Base-by-base conservation (phyloP, 2,888 invertebrate species). In the Nymphalis c-album region DNA sequence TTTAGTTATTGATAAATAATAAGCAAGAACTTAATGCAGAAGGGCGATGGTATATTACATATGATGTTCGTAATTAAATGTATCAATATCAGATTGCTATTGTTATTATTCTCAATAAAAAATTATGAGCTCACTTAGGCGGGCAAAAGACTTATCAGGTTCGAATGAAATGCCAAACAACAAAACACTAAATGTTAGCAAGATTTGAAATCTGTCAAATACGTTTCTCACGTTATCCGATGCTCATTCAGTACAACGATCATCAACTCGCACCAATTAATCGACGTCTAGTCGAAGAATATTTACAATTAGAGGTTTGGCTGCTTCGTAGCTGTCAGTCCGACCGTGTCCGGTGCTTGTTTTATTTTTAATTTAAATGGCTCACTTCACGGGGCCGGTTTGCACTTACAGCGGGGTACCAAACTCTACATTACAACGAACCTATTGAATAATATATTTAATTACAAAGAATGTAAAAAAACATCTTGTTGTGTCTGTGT, bases 401-500 rank as follows among this genome's bases (percentile, higher is more conserved):
- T 22, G 51, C 51, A 51, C 51, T 51, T 22, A 20, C 22, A 10
- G 16, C 13, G 18, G 47, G 16, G 22, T 10, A 51, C 53, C 53
- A 31, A 55, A 55, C 53, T 53, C 53, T 55, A 17, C 53, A 31
- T 55, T 31, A n/a, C 31, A 31, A 40, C 22, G 10, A 26, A 17
- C 7, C 26, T 22, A 51, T 22, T 8, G 1, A 51, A 51, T 40
- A 2, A 40, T 31, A 55, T 55, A 55, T 55, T 55, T n/a, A 55
- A 55, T 55, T 55, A 55, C 53, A 55, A 22, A n/a, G n/a, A 31
- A 31, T 31, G 53, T 55, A 55, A 31, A 55, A 55, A 55, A 17
- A 7, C 7, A 8, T 31, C 7, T 31, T 16, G 53, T 55, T 17
- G 26, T 31, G n/a, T 55, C n/a, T 31, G n/a, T 55, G 26, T 51